Conservation (phyloP, 92 coral and sea anemone genomes). For the Diadumene lineata region DNA sequence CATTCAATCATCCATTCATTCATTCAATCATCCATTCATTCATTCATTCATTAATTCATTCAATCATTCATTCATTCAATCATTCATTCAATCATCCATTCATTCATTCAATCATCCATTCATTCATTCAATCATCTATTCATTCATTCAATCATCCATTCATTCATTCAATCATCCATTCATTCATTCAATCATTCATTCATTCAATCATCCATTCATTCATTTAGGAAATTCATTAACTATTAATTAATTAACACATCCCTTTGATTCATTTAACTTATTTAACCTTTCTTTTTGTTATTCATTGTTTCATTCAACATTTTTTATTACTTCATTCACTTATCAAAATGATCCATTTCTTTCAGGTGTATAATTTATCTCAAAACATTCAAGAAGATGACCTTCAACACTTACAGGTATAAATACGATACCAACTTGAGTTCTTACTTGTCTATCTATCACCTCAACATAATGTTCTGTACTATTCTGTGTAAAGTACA, state of each 20-base stretch:
- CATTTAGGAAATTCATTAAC: no score
- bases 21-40: no score
- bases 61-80: neutral
- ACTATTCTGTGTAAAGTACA: no score
- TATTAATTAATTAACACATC: no score
- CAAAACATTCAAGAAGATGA: conserved; percentile 99
- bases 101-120: neutral
- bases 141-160: neutral
- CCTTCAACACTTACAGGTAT: conserved; percentile 92
- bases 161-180: neutral
- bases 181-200: neutral
- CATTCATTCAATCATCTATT: neutral
- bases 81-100: neutral
- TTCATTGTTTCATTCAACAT: no score
- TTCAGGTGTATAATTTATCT: conserved; percentile 79
- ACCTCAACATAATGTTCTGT: no score
- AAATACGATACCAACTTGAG: no score
- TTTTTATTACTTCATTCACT: no score
- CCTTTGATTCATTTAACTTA: no score
- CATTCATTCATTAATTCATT: neutral
- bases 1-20: no score
- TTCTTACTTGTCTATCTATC: no score
- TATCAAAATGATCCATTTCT: neutral
- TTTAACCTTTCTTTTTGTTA: no score
- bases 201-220: neutral